A percentile compares a stretch with the other conserved stretches of the same genome.
Evolutionary conservation across 2,113 vertebrate genomes (phyloP).

Genomic region (Corapipo altera): DNA sequence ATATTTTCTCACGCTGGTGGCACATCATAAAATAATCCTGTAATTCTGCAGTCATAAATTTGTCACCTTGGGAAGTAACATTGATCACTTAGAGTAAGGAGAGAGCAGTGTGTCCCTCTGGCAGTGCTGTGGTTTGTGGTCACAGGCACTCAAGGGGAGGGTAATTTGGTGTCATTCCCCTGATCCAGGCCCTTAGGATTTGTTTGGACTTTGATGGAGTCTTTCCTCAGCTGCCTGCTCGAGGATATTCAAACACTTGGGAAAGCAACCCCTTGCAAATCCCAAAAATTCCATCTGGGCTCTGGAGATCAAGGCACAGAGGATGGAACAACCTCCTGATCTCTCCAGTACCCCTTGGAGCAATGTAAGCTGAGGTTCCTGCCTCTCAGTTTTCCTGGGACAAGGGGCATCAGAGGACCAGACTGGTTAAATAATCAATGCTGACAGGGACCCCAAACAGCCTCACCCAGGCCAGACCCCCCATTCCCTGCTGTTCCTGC

Average conservation of each 20-base stretch:
- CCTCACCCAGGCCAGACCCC: not conserved
- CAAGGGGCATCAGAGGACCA: not conserved
- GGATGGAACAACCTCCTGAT: not conserved
- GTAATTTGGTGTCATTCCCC: not conserved
- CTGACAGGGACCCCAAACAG: not conserved
- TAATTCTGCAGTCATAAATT: slow-evolving; percentile 60
- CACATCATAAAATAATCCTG: slow-evolving; percentile 51
- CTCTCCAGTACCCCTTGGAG: not conserved
- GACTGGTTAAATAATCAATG: not conserved
- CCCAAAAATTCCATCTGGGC: not conserved
- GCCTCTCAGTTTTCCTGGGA: not conserved
- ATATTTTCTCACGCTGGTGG: slow-evolving; percentile 26
- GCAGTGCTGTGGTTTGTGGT: slow-evolving; percentile 40
- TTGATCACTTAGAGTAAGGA: slow-evolving; percentile 1
- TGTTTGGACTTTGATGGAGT: not conserved
- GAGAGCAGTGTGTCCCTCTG: not conserved
- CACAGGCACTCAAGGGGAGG: not conserved
- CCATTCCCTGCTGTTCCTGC: not conserved
- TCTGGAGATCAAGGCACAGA: not conserved
- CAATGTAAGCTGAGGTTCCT: not conserved
- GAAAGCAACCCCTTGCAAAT: not conserved
- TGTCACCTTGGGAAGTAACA: slow-evolving; percentile 28
- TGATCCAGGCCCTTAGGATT: not conserved
- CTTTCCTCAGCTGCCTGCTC: not conserved
- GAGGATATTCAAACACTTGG: not conserved